Base-by-base conservation (phyloP, 2,797 vertebrate genomes). In the Enteromius trimaculatus region DNA sequence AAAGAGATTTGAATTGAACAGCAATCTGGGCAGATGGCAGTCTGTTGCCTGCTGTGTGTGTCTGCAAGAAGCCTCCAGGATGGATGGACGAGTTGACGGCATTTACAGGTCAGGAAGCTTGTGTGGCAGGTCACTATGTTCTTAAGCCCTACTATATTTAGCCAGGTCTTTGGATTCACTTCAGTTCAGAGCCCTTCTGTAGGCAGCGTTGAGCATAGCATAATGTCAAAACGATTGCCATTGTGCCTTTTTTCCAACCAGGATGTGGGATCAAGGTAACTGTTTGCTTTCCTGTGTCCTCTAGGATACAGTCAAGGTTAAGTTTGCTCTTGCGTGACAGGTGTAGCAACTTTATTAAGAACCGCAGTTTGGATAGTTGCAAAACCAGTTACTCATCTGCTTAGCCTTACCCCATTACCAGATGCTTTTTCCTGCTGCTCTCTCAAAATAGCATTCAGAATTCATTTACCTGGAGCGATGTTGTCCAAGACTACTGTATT, bases 111-210 rank as follows among this genome's bases (percentile, higher is more conserved):
- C 92, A 92, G 85, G 85, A 86, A 90, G 90, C 91, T 90, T 90
- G 90, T 92, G 90, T 91, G 87, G 89, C 90, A 88, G 91, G 92
- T 90, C 90, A 90, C 91, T 91, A 77, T 91, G 92, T 90, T 92
- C 92, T 94, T 92, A 93, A 95, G 93, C 92, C 88, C 84, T 90
- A 90, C 93, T 94, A 94, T 92, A 92, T 93, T 92, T 94, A 93
- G 91, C 89, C 51, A 60, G 42, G 77, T 89, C 47, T 87, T 88
- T 87, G 64, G 78, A 60, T 85, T 86, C 90, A 91, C 90, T 91
- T 90, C 42, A 89, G 91, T 91, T 90, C 92, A 92, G 82, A 86
- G 70, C 68, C 62, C 74, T 83, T 87, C 89, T 71, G 78, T 66
- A 86, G 84, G 82, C 77, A 66, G 76, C 88, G 92, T 89, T 85